Evolutionary conservation across 2,797 vertebrate species (phyloP).

Genomic region (Myotis daubentonii): DNA sequence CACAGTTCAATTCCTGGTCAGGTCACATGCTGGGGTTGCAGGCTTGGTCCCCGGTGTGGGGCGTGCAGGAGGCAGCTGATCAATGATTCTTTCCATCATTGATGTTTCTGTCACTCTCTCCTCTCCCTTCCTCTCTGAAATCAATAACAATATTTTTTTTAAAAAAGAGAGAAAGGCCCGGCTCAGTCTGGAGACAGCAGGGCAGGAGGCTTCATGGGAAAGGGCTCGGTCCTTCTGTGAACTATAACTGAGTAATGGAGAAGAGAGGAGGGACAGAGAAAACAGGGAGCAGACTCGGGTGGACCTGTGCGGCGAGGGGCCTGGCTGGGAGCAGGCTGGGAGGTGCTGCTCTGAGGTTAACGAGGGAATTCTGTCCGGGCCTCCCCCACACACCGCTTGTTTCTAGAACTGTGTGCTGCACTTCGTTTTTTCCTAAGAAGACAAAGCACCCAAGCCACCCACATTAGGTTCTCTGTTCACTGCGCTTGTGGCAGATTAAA

Average conservation of each 20-base stretch:
- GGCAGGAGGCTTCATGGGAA: fast-evolving
- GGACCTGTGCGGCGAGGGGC: fast-evolving
- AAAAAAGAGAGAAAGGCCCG: background rate
- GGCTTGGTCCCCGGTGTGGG: too few species aligned
- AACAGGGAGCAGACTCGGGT: fast-evolving
- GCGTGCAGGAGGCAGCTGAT: too few species aligned
- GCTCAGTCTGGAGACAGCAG: background rate
- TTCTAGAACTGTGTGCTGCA: background rate
- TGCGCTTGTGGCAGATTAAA: background rate
- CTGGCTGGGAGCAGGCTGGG: background rate
- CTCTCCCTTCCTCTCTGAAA: too few species aligned
- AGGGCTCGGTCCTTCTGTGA: background rate
- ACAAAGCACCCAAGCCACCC: background rate
- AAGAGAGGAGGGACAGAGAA: background rate
- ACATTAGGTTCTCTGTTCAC: background rate
- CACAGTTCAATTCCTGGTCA: too few species aligned
- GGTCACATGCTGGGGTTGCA: too few species aligned
- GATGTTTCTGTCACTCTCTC: too few species aligned
- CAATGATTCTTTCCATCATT: too few species aligned
- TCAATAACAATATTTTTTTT: too few species aligned
- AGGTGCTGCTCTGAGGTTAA: background rate
- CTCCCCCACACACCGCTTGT: fast-evolving
- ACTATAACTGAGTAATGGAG: fast-evolving
- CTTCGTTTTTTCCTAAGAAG: background rate
- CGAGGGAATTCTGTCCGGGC: fast-evolving